A percentile compares a stretch with the other conserved stretches of the same genome.
These are phyloP conservation scores for Myoxocephalus aenaeus DNA, from an alignment of 2,797 vertebrate species.

Conservation along the genomic window DNA sequence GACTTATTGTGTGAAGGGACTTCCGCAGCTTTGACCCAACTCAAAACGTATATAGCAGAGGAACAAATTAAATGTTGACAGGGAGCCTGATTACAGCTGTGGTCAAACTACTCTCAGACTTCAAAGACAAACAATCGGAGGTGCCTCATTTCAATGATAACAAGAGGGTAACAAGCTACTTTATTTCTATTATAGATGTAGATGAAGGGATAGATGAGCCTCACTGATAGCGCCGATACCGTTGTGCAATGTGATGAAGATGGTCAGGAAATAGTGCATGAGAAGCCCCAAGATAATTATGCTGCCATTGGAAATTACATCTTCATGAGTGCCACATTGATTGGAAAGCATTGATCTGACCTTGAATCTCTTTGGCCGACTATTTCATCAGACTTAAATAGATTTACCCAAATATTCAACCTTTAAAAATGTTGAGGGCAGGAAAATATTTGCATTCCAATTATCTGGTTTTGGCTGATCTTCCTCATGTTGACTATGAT, in stretches of 20 bases:
- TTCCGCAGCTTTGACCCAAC: slow-evolving; percentile 14
- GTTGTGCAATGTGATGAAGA: neutral
- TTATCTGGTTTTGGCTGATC: neutral
- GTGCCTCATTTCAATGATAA: slow-evolving; percentile 13
- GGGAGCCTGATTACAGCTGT: slow-evolving; percentile 6
- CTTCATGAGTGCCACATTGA: slow-evolving; percentile 4
- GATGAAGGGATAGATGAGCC: neutral
- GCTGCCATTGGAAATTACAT: slow-evolving; percentile 15
- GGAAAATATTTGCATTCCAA: neutral
- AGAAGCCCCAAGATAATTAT: slow-evolving; percentile 3
- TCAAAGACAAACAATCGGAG: neutral
- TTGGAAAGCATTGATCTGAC: slow-evolving; percentile 18
- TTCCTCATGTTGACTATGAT: neutral
- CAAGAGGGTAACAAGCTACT: neutral
- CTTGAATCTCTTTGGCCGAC: slow-evolving; percentile 20
- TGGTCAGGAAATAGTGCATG: neutral
- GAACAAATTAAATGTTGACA: slow-evolving; percentile 2
- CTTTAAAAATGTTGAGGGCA: neutral
- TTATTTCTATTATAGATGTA: slow-evolving; percentile 1
- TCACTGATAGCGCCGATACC: neutral
- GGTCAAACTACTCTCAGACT: neutral
- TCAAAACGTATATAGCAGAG: slow-evolving; percentile 6
- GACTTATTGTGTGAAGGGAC: slow-evolving; percentile 13
- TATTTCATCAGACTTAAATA: slow-evolving; percentile 10
- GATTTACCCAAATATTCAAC: slow-evolving; percentile 4